Conservation (phyloP, 1,140 invertebrate genomes). For the Rhynchophorus ferrugineus region DNA sequence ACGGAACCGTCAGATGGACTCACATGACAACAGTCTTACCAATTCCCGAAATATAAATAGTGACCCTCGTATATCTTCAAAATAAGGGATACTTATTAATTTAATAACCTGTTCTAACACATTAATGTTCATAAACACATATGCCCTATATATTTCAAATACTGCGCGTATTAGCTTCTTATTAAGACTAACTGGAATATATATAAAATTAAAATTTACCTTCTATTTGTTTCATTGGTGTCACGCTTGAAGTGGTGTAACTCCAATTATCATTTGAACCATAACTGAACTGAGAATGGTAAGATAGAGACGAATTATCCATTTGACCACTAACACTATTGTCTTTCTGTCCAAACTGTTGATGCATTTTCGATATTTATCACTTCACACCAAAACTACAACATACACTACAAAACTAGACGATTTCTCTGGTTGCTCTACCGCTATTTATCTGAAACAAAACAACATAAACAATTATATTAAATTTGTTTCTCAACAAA, state of each 20-base stretch:
- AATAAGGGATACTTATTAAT: no score
- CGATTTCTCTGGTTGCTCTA: neutral
- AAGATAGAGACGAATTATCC: slow-evolving; percentile 24
- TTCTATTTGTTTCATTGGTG: slow-evolving; percentile 42
- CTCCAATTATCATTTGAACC: slow-evolving; percentile 27
- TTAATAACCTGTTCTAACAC: no score
- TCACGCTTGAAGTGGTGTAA: slow-evolving; percentile 27
- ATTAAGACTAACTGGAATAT: neutral
- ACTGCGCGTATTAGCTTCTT: no score
- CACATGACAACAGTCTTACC: no score
- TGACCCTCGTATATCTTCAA: no score
- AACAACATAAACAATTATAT: slow-evolving; percentile 3
- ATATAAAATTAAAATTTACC: slow-evolving; percentile 25
- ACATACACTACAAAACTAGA: neutral
- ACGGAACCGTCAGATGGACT: no score
- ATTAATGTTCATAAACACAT: no score
- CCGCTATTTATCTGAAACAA: slow-evolving; percentile 1
- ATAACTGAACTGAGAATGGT: slow-evolving; percentile 35
- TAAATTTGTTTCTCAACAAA: no score
- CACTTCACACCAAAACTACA: neutral
- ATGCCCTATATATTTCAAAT: no score
- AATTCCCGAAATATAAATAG: no score
- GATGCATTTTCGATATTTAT: slow-evolving; percentile 16
- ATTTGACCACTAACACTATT: slow-evolving; percentile 11
- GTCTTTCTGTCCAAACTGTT: slow-evolving; percentile 19